Conservation (phyloP, 2,888 invertebrate species). For the Calameuta filiformis region DNA sequence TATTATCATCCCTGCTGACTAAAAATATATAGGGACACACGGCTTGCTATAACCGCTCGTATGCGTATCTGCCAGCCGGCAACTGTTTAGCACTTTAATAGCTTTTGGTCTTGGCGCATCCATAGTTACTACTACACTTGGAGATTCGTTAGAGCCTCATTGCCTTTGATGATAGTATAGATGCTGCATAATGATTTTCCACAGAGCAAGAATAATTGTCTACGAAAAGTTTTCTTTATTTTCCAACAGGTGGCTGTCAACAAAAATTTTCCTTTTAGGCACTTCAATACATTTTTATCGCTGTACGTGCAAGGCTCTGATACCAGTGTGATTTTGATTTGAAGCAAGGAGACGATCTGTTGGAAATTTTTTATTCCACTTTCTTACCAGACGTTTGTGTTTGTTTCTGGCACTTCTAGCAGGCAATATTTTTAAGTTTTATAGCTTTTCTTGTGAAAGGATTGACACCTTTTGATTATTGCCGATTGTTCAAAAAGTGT, state of each 20-base stretch:
- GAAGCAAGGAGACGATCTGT: background rate
- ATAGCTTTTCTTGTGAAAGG: background rate
- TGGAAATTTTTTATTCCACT: background rate
- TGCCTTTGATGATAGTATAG: background rate
- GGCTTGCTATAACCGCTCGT: background rate
- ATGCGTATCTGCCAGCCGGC: background rate
- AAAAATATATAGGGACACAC: slow-evolving; percentile 22
- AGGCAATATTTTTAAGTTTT: background rate
- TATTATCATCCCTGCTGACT: slow-evolving; percentile 35
- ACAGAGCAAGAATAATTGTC: background rate
- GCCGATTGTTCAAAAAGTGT: background rate
- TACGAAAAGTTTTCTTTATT: background rate
- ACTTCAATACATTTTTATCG: background rate
- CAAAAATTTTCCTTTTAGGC: background rate
- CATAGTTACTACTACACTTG: background rate
- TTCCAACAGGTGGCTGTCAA: background rate
- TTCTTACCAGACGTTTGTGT: background rate
- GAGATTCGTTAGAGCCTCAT: background rate
- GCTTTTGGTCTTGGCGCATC: background rate
- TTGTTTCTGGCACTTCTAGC: background rate
- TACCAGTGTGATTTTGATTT: background rate
- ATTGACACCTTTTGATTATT: background rate
- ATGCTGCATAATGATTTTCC: background rate
- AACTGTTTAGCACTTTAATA: background rate
- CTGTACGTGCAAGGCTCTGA: too few relatives aligned